Conservation (phyloP, 1,140 invertebrate genomes). For the Mycetomoellerius zeteki region DNA sequence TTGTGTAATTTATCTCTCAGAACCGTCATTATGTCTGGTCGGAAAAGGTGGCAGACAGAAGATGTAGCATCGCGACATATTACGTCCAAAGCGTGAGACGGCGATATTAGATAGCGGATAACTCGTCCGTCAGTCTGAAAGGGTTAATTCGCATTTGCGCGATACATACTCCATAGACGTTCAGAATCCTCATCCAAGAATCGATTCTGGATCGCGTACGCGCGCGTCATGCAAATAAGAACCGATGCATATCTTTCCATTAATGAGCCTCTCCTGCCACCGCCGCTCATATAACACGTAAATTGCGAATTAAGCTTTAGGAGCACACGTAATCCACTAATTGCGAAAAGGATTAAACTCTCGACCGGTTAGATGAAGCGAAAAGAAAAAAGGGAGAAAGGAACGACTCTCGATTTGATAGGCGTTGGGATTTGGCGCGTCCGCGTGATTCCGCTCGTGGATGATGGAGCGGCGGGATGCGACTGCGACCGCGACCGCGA, state of each 20-base stretch:
- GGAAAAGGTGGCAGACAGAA: not conserved
- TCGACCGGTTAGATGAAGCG: not conserved
- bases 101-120: slow-evolving; percentile 51
- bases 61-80: slow-evolving; percentile 30
- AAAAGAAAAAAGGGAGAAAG: not conserved
- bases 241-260: slow-evolving; percentile 48
- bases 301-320: slow-evolving; percentile 47
- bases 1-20: not conserved
- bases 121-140: slow-evolving; percentile 40
- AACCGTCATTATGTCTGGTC: slow-evolving; percentile 13
- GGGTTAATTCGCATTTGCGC: slow-evolving; percentile 51
- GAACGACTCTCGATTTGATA: slow-evolving; percentile 32
- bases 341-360: slow-evolving; percentile 36
- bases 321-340: slow-evolving; percentile 45
- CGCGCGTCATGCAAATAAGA: slow-evolving; percentile 56
- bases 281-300: slow-evolving; percentile 24
- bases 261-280: slow-evolving; percentile 37
- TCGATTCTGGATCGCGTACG: slow-evolving; percentile 30
- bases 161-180: slow-evolving; percentile 32
- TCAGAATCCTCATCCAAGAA: slow-evolving; percentile 40
- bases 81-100: slow-evolving; percentile 1
- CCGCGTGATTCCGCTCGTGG: not conserved
- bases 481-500: not conserved
- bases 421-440: slow-evolving; percentile 27
- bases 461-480: slow-evolving; percentile 27